Evolutionary conservation across 2,888 invertebrate genomes (phyloP).

Genomic region (Euclidia mi): DNA sequence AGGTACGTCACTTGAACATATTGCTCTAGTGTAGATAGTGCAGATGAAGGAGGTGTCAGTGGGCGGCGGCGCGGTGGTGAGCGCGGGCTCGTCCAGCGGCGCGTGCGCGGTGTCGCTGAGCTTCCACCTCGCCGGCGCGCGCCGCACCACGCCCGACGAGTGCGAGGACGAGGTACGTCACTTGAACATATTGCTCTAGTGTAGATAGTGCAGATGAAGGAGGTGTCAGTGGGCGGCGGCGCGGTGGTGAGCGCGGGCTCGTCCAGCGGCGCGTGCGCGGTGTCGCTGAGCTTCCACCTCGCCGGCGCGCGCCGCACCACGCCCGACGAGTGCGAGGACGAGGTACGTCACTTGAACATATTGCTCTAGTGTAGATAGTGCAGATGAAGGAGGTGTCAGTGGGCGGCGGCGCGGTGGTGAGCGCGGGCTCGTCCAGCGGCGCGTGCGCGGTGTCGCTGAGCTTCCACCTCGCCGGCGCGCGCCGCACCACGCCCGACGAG

Average conservation of each 20-base stretch:
- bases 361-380: conserved; percentile 95
- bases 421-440: conserved; percentile 79
- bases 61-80: conserved; percentile 83
- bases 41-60: conserved; percentile 95
- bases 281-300: conserved; percentile 84
- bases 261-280: conserved; percentile 82
- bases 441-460: conserved; percentile 82
- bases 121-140: conserved; percentile 86
- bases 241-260: conserved; percentile 80
- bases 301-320: conserved; percentile 85
- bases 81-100: conserved; percentile 79
- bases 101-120: conserved; percentile 82
- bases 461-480: conserved; percentile 86
- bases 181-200: too few relatives aligned
- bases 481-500: conserved; percentile 85
- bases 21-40: conserved; percentile 95
- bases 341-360: too few relatives aligned
- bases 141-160: conserved; percentile 85
- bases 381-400: conserved; percentile 95
- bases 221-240: conserved; percentile 91
- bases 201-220: conserved; percentile 96
- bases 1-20: too few relatives aligned
- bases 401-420: conserved; percentile 83
- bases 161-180: conserved; percentile 85
- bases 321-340: conserved; percentile 86